Evolutionary conservation across 2,888 invertebrate genomes (phyloP).

Genomic region (Synergus japonicus): DNA sequence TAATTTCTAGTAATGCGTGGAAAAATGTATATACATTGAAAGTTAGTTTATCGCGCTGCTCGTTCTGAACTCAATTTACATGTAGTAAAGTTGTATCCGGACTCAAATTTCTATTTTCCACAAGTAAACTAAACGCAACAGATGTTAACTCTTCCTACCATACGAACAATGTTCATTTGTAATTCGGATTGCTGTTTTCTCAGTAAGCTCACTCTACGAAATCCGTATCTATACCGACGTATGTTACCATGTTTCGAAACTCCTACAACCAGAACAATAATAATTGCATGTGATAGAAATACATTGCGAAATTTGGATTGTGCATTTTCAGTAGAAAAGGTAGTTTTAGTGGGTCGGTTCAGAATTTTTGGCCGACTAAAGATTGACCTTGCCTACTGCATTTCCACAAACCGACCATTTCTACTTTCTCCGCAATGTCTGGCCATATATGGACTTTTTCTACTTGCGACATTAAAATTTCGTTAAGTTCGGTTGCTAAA

Average conservation of each 20-base stretch:
- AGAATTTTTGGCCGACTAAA: neutral
- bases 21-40: neutral
- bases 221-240: neutral
- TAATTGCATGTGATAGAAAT: neutral
- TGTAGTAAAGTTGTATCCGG: neutral
- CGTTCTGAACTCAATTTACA: slow-evolving; percentile 9
- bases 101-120: neutral
- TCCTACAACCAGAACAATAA: neutral
- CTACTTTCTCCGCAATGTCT: too few relatives aligned
- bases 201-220: neutral
- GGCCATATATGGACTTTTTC: too few relatives aligned
- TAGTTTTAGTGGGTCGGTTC: neutral
- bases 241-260: neutral
- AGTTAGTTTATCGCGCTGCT: neutral
- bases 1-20: neutral
- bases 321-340: neutral
- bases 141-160: slow-evolving; percentile 5
- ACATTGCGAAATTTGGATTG: neutral
- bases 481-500: neutral
- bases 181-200: slow-evolving; percentile 14
- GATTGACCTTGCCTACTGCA: too few relatives aligned
- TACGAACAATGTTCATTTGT: slow-evolving; percentile 3
- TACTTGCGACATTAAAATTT: neutral
- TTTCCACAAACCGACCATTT: too few relatives aligned
- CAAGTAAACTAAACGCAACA: slow-evolving; percentile 8